These are phyloP conservation scores for Acanthurus tractus DNA, from an alignment of 2,797 vertebrate genomes.

Conservation along the genomic window DNA sequence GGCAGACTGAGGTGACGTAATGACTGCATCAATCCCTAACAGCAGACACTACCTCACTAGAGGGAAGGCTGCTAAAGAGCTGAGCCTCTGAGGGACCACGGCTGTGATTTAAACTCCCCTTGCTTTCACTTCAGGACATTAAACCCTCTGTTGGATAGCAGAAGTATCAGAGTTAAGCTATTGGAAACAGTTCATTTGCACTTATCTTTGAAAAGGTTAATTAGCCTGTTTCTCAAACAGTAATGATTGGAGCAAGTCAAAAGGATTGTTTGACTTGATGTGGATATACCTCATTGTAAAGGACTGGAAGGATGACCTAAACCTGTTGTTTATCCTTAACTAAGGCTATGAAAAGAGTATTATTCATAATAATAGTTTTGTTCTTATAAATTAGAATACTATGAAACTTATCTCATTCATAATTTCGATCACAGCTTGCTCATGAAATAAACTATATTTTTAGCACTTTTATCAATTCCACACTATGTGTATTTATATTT, in stretches of 20 bases:
- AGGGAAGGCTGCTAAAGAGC: conserved; percentile 56
- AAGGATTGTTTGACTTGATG: conserved; percentile 31
- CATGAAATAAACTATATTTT: not conserved
- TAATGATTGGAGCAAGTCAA: conserved; percentile 57
- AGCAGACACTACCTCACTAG: conserved; percentile 83
- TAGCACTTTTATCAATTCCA: not conserved
- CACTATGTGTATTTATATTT: not conserved
- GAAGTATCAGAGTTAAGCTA: conserved; percentile 59
- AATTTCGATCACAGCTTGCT: not conserved
- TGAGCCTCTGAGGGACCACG: conserved; percentile 53
- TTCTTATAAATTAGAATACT: no score
- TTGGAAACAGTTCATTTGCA: conserved; percentile 69
- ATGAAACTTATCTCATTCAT: no score
- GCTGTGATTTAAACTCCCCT: conserved; percentile 63
- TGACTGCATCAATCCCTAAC: conserved; percentile 71
- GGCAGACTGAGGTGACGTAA: conserved; percentile 75
- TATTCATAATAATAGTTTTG: not conserved
- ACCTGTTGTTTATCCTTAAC: conserved; percentile 41
- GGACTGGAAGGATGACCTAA: not conserved
- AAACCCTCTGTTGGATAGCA: conserved; percentile 35
- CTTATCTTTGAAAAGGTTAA: conserved; percentile 76
- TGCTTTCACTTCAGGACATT: conserved; percentile 37
- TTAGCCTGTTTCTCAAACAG: conserved; percentile 57
- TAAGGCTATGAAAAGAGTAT: not conserved
- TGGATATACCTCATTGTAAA: conserved; percentile 9